These are phyloP conservation scores for Ophonus ardosiacus DNA, from an alignment of 2,888 invertebrate species.

Conservation along the genomic window DNA sequence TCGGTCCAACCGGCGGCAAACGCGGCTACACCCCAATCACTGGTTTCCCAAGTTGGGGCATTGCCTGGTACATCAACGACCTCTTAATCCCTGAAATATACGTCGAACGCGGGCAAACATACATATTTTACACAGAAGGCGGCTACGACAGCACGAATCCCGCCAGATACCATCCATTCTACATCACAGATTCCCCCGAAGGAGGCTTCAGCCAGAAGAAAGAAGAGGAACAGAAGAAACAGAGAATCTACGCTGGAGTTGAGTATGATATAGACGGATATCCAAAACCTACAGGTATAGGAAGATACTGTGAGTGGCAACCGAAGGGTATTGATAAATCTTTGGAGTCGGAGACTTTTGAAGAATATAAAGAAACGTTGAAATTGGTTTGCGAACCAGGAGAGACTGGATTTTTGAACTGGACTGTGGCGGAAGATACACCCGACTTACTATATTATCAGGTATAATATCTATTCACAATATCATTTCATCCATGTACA, in stretches of 20 bases:
- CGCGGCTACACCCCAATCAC: slow-evolving; percentile 90
- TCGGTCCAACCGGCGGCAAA: slow-evolving; percentile 91
- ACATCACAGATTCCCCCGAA: slow-evolving; percentile 91
- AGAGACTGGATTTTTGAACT: slow-evolving; percentile 86
- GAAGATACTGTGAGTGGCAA: slow-evolving; percentile 92
- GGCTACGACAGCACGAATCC: slow-evolving; percentile 89
- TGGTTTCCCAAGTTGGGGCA: slow-evolving; percentile 91
- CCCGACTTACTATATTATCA: slow-evolving; percentile 93
- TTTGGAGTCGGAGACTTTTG: slow-evolving; percentile 84
- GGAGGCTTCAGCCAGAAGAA: slow-evolving; percentile 91
- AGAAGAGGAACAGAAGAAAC: slow-evolving; percentile 82
- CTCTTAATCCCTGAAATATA: slow-evolving; percentile 92
- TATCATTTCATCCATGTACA: too few species aligned
- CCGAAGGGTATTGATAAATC: slow-evolving; percentile 88
- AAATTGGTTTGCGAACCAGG: slow-evolving; percentile 87
- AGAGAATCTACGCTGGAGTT: slow-evolving; percentile 89
- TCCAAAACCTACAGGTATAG: slow-evolving; percentile 88
- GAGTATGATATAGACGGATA: slow-evolving; percentile 86
- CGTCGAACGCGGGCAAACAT: slow-evolving; percentile 91
- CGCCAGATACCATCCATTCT: slow-evolving; percentile 93
- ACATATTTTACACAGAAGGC: slow-evolving; percentile 92
- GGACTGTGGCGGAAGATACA: slow-evolving; percentile 91
- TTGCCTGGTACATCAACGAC: slow-evolving; percentile 96
- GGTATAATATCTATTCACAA: slow-evolving; percentile 77
- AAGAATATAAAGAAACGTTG: slow-evolving; percentile 86